Percentiles rank a stretch among this genome's conserved stretches.
These are phyloP conservation scores for Dromaius novaehollandiae DNA, from an alignment of 2,113 vertebrate genomes.

Conservation along the genomic window DNA sequence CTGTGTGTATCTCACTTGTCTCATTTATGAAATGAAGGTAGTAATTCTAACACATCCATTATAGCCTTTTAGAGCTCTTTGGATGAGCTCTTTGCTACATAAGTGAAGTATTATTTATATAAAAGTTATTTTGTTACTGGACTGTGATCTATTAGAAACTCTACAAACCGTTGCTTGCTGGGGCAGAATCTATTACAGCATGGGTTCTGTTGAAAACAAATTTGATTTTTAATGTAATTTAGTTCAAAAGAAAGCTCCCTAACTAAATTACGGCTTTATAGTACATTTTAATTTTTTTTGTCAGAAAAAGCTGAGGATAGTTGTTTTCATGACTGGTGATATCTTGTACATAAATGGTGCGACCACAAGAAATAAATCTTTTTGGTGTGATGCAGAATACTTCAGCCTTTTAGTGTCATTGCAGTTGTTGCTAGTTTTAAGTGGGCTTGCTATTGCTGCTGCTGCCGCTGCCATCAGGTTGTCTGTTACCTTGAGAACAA, in stretches of 20 bases:
- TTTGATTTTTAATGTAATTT: neutral
- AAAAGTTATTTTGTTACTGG: neutral
- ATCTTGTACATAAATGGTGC: accelerated
- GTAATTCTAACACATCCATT: neutral
- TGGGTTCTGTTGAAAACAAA: neutral
- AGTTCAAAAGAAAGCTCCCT: neutral
- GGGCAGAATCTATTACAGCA: neutral
- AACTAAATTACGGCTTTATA: accelerated
- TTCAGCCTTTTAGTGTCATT: neutral
- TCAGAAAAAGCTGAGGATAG: neutral
- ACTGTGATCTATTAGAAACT: neutral
- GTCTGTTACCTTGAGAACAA: conserved; percentile 8
- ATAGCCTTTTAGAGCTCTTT: neutral
- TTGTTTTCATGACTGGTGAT: accelerated
- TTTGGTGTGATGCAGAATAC: neutral
- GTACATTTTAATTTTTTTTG: too few relatives aligned
- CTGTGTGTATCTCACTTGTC: too few relatives aligned
- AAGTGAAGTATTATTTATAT: accelerated
- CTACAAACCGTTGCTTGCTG: neutral
- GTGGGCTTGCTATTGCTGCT: neutral
- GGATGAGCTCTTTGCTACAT: neutral
- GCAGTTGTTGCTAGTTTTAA: neutral
- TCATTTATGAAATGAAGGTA: neutral
- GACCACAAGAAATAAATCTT: neutral
- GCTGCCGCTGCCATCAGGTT: neutral